phyloP scores from a whole-genome alignment of 2,113 vertebrate species.

The Aramus guarauna region DNA sequence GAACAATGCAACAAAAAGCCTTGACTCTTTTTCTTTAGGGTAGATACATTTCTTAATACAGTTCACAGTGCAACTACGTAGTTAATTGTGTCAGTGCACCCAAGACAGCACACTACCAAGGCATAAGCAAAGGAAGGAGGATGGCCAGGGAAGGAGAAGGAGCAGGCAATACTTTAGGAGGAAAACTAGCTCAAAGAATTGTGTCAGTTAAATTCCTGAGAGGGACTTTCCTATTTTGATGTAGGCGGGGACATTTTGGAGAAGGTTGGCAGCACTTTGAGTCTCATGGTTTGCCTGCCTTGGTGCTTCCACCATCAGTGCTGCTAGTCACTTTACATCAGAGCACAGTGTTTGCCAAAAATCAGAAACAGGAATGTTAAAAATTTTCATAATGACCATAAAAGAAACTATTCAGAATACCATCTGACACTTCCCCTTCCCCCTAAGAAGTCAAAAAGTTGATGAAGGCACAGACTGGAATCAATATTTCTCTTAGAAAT shows the following conservation, averaged over 20 bases:
- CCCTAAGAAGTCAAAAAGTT: not conserved
- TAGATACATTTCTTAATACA: not conserved
- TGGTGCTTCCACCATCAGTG: not conserved
- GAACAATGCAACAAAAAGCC: not conserved
- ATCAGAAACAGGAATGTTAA: not conserved
- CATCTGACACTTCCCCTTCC: not conserved
- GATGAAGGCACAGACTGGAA: not conserved
- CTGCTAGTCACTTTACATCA: not conserved
- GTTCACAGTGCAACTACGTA: not conserved
- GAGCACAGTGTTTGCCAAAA: not conserved
- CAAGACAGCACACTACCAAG: not conserved
- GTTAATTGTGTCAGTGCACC: not conserved
- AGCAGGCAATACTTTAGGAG: not conserved
- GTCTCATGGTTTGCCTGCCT: not conserved
- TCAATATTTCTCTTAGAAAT: not conserved
- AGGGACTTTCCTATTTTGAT: not conserved
- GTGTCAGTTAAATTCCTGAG: not conserved
- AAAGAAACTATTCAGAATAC: not conserved
- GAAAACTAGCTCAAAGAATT: not conserved
- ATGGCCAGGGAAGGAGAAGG: not conserved
- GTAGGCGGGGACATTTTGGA: not conserved
- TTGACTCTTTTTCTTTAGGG: not conserved
- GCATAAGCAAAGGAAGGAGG: not conserved
- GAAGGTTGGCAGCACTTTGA: not conserved
- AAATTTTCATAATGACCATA: not conserved